A percentile compares a stretch with the other conserved stretches of the same genome.
These are phyloP conservation scores for Ophion ventricosus DNA, from an alignment of 2,888 invertebrate species.

Conservation along the genomic window DNA sequence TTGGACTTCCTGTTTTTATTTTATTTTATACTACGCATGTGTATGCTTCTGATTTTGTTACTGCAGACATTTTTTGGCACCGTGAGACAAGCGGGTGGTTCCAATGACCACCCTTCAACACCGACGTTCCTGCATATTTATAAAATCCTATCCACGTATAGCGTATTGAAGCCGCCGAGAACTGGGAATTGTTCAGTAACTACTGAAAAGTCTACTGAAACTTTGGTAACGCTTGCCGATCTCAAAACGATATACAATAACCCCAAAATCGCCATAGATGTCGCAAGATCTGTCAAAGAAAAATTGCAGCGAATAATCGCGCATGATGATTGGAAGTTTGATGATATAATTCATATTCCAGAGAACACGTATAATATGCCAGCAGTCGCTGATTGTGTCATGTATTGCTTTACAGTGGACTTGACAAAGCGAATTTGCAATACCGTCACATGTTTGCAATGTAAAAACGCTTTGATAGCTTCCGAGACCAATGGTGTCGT, in stretches of 20 bases:
- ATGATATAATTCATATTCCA: conserved; percentile 24
- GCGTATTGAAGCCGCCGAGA: conserved; percentile 33
- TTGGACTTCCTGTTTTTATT: not conserved
- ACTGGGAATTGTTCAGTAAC: conserved; percentile 19
- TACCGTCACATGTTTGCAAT: conserved; percentile 40
- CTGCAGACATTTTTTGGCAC: conserved; percentile 30
- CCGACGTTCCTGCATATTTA: conserved; percentile 25
- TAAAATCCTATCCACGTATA: conserved; percentile 16
- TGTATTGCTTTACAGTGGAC: conserved; percentile 53
- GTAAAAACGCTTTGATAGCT: conserved; percentile 48
- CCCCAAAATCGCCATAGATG: not conserved
- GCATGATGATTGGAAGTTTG: conserved; percentile 59
- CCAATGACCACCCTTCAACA: conserved; percentile 27
- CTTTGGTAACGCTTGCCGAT: conserved; percentile 38
- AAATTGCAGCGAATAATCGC: conserved; percentile 30
- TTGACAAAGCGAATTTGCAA: conserved; percentile 40
- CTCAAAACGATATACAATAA: conserved; percentile 25
- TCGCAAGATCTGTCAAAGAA: conserved; percentile 25
- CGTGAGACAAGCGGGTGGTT: conserved; percentile 28
- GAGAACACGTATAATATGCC: conserved; percentile 57
- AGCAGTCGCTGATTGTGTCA: conserved; percentile 49
- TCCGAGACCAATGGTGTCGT: conserved; percentile 3
- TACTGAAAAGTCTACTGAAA: conserved; percentile 2
- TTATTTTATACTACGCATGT: conserved; percentile 1
- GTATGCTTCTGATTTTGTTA: conserved; percentile 8